Conservation (phyloP, 2,888 invertebrate species). For the Mimumesa dahlbomi region DNA sequence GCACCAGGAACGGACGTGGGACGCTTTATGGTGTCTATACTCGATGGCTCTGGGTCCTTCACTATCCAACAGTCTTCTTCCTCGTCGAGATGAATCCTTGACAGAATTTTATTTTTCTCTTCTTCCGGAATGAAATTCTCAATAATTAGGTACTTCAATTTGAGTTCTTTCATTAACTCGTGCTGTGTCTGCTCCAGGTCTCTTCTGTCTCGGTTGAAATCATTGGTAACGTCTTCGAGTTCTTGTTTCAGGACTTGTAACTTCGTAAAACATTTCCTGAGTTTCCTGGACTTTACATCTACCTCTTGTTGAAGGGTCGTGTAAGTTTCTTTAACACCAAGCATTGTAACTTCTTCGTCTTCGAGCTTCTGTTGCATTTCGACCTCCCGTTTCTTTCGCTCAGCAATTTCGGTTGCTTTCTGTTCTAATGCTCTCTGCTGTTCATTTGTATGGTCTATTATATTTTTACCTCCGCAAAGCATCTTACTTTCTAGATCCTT, state of each 20-base stretch:
- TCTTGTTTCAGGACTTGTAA: conserved; percentile 89
- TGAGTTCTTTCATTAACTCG: conserved; percentile 94
- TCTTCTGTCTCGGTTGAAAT: conserved; percentile 94
- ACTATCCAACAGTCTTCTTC: conserved; percentile 89
- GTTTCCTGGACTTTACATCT: conserved; percentile 96
- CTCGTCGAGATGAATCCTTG: conserved; percentile 89
- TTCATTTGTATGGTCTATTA: conserved; percentile 97
- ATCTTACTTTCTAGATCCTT: conserved; percentile 95
- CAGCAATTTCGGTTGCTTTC: conserved; percentile 92
- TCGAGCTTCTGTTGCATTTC: conserved; percentile 98
- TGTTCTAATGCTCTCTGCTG: conserved; percentile 95
- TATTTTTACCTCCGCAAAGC: conserved; percentile 96
- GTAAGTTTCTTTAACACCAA: conserved; percentile 95
- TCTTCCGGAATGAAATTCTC: conserved; percentile 95
- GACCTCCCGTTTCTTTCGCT: conserved; percentile 89
- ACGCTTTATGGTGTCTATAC: conserved; percentile 81
- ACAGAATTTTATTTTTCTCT: conserved; percentile 88
- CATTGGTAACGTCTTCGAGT: conserved; percentile 90
- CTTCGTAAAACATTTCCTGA: conserved; percentile 94
- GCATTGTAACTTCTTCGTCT: conserved; percentile 94
- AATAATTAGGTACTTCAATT: conserved; percentile 92
- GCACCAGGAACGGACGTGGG: conserved; percentile 85
- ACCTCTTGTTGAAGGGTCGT: conserved; percentile 97
- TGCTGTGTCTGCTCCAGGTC: conserved; percentile 95
- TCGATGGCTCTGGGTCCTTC: conserved; percentile 78